These are phyloP conservation scores for Mesoclemmys tuberculata DNA, from an alignment of 2,113 vertebrate genomes.

Conservation along the genomic window DNA sequence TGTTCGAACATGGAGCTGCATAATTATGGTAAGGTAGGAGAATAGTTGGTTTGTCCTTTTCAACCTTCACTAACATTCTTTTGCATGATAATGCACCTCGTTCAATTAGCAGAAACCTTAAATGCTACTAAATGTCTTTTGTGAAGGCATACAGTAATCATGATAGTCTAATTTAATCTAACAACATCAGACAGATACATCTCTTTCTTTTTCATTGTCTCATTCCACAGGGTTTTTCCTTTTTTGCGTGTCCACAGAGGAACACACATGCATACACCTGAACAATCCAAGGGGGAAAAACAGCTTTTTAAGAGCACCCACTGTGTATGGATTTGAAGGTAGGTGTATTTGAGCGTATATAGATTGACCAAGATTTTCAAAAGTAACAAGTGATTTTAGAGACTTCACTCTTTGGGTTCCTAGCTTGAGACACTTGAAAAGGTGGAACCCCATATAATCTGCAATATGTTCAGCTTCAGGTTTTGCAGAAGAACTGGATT, in stretches of 20 bases:
- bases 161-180: slow-evolving; percentile 81
- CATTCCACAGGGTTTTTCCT: slow-evolving; percentile 10
- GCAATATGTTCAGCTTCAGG: neutral
- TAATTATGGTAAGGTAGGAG: slow-evolving; percentile 88
- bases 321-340: neutral
- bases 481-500: neutral
- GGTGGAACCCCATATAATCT: neutral
- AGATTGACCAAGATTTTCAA: neutral
- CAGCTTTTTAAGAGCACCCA: neutral
- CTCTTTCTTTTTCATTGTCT: slow-evolving; percentile 67
- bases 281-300: neutral
- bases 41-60: slow-evolving; percentile 88
- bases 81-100: slow-evolving; percentile 86
- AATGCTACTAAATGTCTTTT: slow-evolving; percentile 85
- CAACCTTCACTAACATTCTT: slow-evolving; percentile 88
- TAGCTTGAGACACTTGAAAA: neutral
- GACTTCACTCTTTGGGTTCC: neutral
- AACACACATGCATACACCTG: neutral
- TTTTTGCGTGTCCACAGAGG: neutral
- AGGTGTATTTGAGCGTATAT: neutral
- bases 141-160: slow-evolving; percentile 81
- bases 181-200: slow-evolving; percentile 71
- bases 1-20: slow-evolving; percentile 88
- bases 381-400: neutral
- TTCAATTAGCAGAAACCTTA: slow-evolving; percentile 86